Percentiles rank a stretch among this genome's conserved stretches.
Evolutionary conservation across 2,888 invertebrate species (phyloP).

Genomic region (Sicus ferrugineus): DNA sequence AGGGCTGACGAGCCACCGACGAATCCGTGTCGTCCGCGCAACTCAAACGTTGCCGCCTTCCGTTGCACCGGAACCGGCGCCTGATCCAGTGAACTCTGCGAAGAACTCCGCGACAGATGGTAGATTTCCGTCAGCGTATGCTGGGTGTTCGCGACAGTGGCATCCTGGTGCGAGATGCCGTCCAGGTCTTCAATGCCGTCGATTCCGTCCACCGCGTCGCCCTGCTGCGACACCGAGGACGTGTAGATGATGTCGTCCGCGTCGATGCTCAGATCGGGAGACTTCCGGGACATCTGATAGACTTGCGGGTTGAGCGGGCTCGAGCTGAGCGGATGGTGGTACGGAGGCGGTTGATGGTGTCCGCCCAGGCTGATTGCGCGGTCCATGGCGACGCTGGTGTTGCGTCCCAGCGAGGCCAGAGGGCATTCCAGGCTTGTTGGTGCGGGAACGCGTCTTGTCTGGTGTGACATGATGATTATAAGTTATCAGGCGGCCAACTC

Average conservation of each 20-base stretch:
- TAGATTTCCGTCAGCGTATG: slow-evolving; percentile 44
- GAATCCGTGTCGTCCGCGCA: slow-evolving; percentile 45
- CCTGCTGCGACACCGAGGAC: slow-evolving; percentile 54
- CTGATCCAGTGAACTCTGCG: slow-evolving; percentile 50
- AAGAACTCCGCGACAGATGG: slow-evolving; percentile 55
- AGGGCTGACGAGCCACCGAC: slow-evolving; percentile 24
- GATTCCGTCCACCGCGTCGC: slow-evolving; percentile 43
- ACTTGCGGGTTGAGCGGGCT: slow-evolving; percentile 65
- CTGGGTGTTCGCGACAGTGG: slow-evolving; percentile 38
- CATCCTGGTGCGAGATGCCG: slow-evolving; percentile 36
- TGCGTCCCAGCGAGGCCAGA: slow-evolving; percentile 69
- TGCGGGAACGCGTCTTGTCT: slow-evolving; percentile 61
- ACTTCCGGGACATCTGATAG: slow-evolving; percentile 65
- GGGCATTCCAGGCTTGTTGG: slow-evolving; percentile 67
- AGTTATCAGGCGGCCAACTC: not conserved
- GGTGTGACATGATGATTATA: slow-evolving; percentile 59
- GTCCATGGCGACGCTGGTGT: slow-evolving; percentile 59
- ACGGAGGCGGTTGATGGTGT: slow-evolving; percentile 54
- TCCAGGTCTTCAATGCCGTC: slow-evolving; percentile 36
- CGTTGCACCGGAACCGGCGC: slow-evolving; percentile 52
- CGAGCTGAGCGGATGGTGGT: slow-evolving; percentile 65
- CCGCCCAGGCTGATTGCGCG: slow-evolving; percentile 52
- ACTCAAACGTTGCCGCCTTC: slow-evolving; percentile 58
- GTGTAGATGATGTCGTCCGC: slow-evolving; percentile 56
- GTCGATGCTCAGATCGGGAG: slow-evolving; percentile 60